phyloP scores from a whole-genome alignment of 2,113 vertebrate genomes.

The human (Homo sapiens) region DNA sequence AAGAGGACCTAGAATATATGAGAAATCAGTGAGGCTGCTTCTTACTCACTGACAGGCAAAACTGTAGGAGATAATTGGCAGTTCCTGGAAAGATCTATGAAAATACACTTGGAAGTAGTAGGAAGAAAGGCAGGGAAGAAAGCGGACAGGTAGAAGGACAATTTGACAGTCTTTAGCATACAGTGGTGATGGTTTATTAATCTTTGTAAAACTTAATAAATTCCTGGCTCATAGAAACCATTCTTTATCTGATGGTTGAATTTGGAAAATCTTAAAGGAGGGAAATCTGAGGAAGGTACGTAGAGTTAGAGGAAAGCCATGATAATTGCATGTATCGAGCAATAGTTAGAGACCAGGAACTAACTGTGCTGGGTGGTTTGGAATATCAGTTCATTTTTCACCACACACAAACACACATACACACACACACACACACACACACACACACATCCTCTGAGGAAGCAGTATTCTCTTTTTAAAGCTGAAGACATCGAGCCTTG shows the following conservation, averaged over 20 bases:
- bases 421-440: not conserved
- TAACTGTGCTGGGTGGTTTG: not conserved
- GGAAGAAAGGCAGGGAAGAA: not conserved
- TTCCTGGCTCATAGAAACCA: not conserved
- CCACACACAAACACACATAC: not conserved
- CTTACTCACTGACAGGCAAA: not conserved
- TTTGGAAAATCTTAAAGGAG: not conserved
- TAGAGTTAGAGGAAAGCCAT: not conserved
- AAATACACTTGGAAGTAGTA: not conserved
- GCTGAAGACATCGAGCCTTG: not conserved
- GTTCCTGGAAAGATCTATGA: not conserved
- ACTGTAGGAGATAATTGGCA: not conserved
- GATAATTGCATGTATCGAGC: not conserved
- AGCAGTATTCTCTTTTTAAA: not conserved
- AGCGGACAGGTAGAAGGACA: not conserved
- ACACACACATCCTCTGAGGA: not conserved
- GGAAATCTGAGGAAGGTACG: not conserved
- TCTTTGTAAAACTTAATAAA: not conserved
- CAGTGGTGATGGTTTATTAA: not conserved
- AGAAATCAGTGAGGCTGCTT: not conserved
- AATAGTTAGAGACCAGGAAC: not conserved
- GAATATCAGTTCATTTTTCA: not conserved
- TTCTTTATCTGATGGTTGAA: not conserved
- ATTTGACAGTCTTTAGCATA: not conserved
- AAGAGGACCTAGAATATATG: not conserved